Conservation (phyloP, 2,113 vertebrate genomes). For the Datnioides undecimradiatus region DNA sequence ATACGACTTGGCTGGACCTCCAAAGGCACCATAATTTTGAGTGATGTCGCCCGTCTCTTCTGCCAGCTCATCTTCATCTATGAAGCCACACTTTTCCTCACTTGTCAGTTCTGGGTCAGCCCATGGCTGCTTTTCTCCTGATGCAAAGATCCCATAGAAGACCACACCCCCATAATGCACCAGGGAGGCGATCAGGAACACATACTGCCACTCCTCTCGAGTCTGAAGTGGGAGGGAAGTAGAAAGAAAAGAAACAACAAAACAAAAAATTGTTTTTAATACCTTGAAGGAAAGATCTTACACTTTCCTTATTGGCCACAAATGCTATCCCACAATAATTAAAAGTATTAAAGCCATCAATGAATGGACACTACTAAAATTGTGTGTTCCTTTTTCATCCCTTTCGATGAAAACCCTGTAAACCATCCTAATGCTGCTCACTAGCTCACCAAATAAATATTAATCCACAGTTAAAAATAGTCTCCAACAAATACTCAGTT, state of each 20-base stretch:
- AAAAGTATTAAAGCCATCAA: not conserved
- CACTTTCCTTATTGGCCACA: not conserved
- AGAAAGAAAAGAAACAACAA: no score
- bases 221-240: constrained; percentile 82
- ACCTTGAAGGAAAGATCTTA: not conserved
- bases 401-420: not conserved
- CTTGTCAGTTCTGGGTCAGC: constrained; percentile 97
- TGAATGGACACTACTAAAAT: not conserved
- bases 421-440: no score
- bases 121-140: constrained; percentile 98
- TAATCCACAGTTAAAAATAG: not conserved
- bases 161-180: constrained; percentile 97
- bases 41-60: constrained; percentile 98
- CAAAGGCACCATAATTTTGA: constrained; percentile 93
- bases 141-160: constrained; percentile 98
- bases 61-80: constrained; percentile 97
- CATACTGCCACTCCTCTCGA: constrained; percentile 98
- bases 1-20: constrained; percentile 91
- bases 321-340: not conserved
- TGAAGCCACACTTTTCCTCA: constrained; percentile 98
- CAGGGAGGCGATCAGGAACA: constrained; percentile 96
- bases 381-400: not conserved
- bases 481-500: not conserved
- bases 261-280: not conserved
- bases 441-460: not conserved